Base-by-base conservation (phyloP, 2,888 invertebrate species). In the Drosophila anomalata region DNA sequence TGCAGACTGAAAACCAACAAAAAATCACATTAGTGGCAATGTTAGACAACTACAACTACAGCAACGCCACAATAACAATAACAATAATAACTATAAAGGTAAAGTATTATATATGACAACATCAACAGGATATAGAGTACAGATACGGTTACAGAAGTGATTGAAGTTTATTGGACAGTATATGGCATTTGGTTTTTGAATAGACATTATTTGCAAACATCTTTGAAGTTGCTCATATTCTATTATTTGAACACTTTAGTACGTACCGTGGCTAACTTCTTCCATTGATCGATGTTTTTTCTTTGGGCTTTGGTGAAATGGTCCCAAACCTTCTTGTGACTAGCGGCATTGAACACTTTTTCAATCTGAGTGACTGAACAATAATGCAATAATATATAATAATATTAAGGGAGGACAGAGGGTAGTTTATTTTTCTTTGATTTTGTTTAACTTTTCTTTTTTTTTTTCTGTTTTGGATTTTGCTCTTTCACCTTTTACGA, bases 251-350 rank as follows among this genome's bases (percentile, higher is more conserved):
- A 85, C 75, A 78, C 74, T 75, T 80, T 79, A 79, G 87, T 91
- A 93, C 93, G 94, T 96, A 98, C 98, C 97, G 96, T 95, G 73
- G 97, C 96, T 94, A 97, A 97, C 94, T 97, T 98, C 94, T 96
- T 97, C 99, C 98, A 98, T 92, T 96, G 95, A 93, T 98, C 98
- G 93, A 99, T 97, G 94, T 98, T 98, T 95, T 98, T 98, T 94
- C 98, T 94, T 93, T 98, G 98, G 89, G 98, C 97, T 94, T 98
- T 98, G 93, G 98, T 98, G 95, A 99, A 98, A 95, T 98, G 98
- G 95, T 98, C 98, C 98, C 98, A 98, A 93, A 97, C 97, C 93
- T 98, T 98, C 95, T 98, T 98, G 94, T 98, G 98, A 93, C 96
- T 96, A 92, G 98, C 97, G 91, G 97, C 96, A 93, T 94, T 94